Evolutionary conservation across 37 sponge, comb jelly and placozoan species (phyloP), one percentile per base, ranked within the genome.

Genomic region (Ianthella basta): DNA sequence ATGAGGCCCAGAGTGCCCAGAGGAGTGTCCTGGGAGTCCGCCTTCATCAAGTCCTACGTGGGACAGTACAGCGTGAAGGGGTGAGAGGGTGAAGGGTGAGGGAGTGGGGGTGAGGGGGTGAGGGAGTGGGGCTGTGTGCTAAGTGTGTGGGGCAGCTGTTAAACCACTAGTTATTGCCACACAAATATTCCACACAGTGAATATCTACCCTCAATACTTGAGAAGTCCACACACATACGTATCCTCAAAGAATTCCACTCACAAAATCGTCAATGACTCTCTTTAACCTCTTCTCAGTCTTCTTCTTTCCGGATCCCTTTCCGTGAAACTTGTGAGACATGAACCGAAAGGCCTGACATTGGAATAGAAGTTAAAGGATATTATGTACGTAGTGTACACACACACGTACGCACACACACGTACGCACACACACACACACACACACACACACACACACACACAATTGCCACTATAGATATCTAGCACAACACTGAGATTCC

Each of bases 241-340:
- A 6, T 6, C 37, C 33, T 29, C 33, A 70, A 2, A 20, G 4
- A 70, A 5, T 25, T 25, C 8, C 18, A 50, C 88, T 66, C 55
- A 92, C 95, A 55, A 90, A 69, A 56, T 96, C 91, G 24, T 99
- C 97, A 59, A 82, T 29, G 37, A 84, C 21, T 70, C 93, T 99
- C 87, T 99, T 97, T 81, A 93, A 35, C 60, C 95, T 82, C 64
- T 93, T 97, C 85, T 99, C 99, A 27, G 85, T 87, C 65, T 99
- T 99, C 86, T 83, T 90, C 87, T 91, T 91, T 1, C 99, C 99
- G 15, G 97, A 92, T 20, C 88, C 93, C 72, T 95, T 95, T 30
- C 99, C 99, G 77, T 99, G 99, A 78, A 99, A 99, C 74, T 93
- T 95, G 87, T 97, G 97, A 20, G 99, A 99, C 92, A 99, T 87